These are phyloP conservation scores for Sebastes oblongus DNA, from an alignment of 2,797 vertebrate genomes.

Conservation along the genomic window DNA sequence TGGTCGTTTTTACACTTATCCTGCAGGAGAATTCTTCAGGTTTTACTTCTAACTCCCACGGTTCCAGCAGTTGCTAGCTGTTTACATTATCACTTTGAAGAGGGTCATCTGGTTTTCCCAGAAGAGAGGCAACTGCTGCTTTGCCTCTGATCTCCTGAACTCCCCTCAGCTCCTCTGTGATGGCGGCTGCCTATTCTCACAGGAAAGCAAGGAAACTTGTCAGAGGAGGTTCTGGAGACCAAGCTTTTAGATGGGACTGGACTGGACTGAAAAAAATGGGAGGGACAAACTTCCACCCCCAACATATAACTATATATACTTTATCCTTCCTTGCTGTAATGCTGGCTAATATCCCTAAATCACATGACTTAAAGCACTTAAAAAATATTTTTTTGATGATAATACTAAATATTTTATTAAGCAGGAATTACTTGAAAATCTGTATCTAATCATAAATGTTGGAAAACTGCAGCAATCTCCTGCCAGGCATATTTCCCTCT, in stretches of 20 bases:
- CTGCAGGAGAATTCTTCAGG: slow-evolving; percentile 52
- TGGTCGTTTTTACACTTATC: slow-evolving; percentile 38
- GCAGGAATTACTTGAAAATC: slow-evolving; percentile 1
- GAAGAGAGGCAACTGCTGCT: slow-evolving; percentile 65
- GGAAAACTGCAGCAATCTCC: slow-evolving; percentile 35
- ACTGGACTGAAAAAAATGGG: slow-evolving; percentile 46
- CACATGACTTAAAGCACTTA: background rate
- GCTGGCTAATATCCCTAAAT: background rate
- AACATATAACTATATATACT: background rate
- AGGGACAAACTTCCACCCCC: slow-evolving; percentile 37
- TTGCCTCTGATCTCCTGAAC: slow-evolving; percentile 73
- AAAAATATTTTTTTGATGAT: background rate
- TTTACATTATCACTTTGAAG: slow-evolving; percentile 79
- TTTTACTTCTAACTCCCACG: slow-evolving; percentile 70
- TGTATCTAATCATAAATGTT: slow-evolving; percentile 24
- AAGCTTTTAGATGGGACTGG: slow-evolving; percentile 42
- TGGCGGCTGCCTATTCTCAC: slow-evolving; percentile 75
- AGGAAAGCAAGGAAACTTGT: slow-evolving; percentile 57
- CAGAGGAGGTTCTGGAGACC: slow-evolving; percentile 62
- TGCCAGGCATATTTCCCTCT: slow-evolving; percentile 53
- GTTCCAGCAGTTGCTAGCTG: slow-evolving; percentile 63
- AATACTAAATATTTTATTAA: slow-evolving; percentile 2
- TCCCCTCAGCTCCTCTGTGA: slow-evolving; percentile 66
- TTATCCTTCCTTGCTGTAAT: background rate
- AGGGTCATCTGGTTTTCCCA: slow-evolving; percentile 74